A percentile compares a stretch with the other conserved stretches of the same genome.
These are phyloP conservation scores for Pedetes capensis DNA, from an alignment of 2,113 vertebrate species.

Conservation along the genomic window DNA sequence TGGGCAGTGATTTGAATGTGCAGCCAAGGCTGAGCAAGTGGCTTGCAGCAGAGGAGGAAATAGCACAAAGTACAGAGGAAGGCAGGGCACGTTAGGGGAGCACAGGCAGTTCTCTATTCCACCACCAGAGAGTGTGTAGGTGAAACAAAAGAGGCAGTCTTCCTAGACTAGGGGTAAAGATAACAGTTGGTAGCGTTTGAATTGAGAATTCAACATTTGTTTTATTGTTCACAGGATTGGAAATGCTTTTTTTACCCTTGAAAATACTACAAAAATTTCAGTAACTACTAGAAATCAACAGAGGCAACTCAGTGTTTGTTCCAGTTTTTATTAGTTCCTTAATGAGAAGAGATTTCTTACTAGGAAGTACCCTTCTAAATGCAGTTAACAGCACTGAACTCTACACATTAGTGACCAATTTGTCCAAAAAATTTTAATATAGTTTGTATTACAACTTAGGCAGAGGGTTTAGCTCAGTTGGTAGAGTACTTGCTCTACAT, in stretches of 20 bases:
- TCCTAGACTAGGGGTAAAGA: not conserved
- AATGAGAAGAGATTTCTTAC: not conserved
- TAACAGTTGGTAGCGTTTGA: not conserved
- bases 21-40: not conserved
- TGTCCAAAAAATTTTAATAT: not conserved
- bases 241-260: not conserved
- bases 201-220: not conserved
- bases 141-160: not conserved
- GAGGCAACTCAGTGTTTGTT: not conserved
- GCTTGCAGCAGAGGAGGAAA: not conserved
- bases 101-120: no score
- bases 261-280: not conserved
- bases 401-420: not conserved
- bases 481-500: no score
- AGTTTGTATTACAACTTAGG: no score
- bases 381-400: not conserved
- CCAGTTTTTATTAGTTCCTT: not conserved
- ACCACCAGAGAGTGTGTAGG: not conserved
- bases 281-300: not conserved
- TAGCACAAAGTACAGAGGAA: not conserved
- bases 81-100: not conserved
- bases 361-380: not conserved
- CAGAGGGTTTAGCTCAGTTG: no score
- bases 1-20: not conserved
- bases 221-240: not conserved